A percentile compares a stretch with the other conserved stretches of the same genome.
Evolutionary conservation across 2,888 invertebrate species (phyloP).

Genomic region (Dermolepida albohirtum): DNA sequence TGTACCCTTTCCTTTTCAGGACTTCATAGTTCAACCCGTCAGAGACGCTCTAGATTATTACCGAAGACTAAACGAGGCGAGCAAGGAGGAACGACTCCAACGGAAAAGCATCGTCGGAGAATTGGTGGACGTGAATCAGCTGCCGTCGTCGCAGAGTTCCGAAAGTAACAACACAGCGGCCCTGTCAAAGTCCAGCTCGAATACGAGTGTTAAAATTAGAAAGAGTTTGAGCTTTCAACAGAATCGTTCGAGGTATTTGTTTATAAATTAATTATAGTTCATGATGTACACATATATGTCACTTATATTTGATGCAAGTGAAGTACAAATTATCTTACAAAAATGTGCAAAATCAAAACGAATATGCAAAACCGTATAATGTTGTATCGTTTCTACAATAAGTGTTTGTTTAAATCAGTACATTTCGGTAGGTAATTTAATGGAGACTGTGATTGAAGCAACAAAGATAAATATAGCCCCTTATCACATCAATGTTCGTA

Average conservation of each 20-base stretch:
- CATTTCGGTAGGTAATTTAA: too few relatives aligned
- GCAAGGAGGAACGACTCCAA: conserved; percentile 71
- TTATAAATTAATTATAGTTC: too few relatives aligned
- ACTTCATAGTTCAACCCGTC: conserved; percentile 73
- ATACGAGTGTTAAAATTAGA: conserved; percentile 68
- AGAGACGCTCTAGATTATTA: conserved; percentile 73
- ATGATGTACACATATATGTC: too few relatives aligned
- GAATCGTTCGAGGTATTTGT: conserved; percentile 60
- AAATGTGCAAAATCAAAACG: too few relatives aligned
- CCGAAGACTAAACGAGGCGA: conserved; percentile 71
- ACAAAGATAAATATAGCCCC: too few relatives aligned
- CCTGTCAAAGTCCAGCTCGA: conserved; percentile 66
- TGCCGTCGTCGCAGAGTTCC: conserved; percentile 65
- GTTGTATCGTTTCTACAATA: too few relatives aligned
- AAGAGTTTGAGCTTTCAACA: conserved; percentile 67
- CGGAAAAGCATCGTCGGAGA: conserved; percentile 69
- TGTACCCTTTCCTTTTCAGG: conserved; percentile 61
- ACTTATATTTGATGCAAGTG: too few relatives aligned
- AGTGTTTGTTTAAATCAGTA: too few relatives aligned
- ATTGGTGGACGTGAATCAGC: conserved; percentile 57
- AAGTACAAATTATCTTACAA: too few relatives aligned
- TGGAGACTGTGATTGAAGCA: too few relatives aligned
- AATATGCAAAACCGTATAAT: too few relatives aligned
- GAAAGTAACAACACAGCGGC: conserved; percentile 58
- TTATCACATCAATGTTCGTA: too few relatives aligned